Conservation (phyloP, 1,140 invertebrate species). For the Listronotus oregonensis region DNA sequence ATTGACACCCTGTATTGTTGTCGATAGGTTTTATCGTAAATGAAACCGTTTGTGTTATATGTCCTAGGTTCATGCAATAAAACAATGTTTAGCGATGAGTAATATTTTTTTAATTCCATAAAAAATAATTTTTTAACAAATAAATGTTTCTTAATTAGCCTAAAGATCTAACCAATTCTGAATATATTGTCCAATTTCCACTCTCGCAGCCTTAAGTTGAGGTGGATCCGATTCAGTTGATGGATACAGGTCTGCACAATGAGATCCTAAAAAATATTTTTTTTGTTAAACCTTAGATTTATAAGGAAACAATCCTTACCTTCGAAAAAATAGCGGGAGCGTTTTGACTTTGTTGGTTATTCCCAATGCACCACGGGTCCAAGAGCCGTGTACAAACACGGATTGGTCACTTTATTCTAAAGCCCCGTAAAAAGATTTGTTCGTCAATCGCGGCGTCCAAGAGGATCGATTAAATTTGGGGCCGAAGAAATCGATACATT, state of each 20-base stretch:
- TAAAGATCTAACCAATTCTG: slow-evolving; percentile 47
- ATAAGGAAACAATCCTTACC: too few species aligned
- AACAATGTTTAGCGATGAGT: too few species aligned
- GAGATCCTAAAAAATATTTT: slow-evolving; percentile 68
- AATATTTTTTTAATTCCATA: too few species aligned
- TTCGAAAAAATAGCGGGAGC: slow-evolving; percentile 73
- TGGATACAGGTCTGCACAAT: slow-evolving; percentile 83
- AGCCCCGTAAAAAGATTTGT: slow-evolving; percentile 84
- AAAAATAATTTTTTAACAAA: too few species aligned
- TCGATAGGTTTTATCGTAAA: too few species aligned
- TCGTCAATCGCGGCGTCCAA: slow-evolving; percentile 65
- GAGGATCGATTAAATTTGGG: slow-evolving; percentile 61
- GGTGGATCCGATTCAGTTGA: slow-evolving; percentile 65
- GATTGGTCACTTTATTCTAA: slow-evolving; percentile 74
- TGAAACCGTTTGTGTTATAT: too few species aligned
- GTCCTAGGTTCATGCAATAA: too few species aligned
- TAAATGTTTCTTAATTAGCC: neutral
- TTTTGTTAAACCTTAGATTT: too few species aligned
- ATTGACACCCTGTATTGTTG: too few species aligned
- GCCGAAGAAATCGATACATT: slow-evolving; percentile 85
- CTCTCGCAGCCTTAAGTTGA: slow-evolving; percentile 66
- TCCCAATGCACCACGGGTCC: slow-evolving; percentile 89
- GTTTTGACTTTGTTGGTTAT: slow-evolving; percentile 64
- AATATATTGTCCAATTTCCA: slow-evolving; percentile 64
- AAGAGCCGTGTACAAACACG: slow-evolving; percentile 88